Evolutionary conservation across 1,140 invertebrate genomes (phyloP), one percentile per base, ranked within the genome.

Genomic region (Microplitis mediator): DNA sequence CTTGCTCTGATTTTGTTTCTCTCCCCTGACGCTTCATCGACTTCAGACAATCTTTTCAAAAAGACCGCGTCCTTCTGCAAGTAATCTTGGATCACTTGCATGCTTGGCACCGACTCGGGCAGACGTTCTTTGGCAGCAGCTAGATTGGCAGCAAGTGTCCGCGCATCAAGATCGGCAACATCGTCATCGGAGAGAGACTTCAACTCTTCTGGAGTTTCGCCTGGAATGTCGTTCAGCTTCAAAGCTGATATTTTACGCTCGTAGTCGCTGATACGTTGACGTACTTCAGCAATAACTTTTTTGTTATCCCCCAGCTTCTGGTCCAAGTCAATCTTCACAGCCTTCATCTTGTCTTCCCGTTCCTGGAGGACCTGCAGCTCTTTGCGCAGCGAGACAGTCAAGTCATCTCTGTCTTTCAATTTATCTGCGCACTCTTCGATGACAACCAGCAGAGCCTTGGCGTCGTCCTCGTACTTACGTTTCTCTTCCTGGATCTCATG

Each of bases 1-100:
- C 91, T 81, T 23, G 91, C 89, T 14, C 94, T 88, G 84, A 96
- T 92, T 78, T 93, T 90, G 80, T 97, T 94, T 65, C 95, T 89
- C 72, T 92, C 88, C 0, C 88, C 88, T 0, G 94, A 97, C 4
- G 98, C 92, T 69, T 92, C 90, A 60, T 97, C 93, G 0, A 99
- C 82, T 78, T 98, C 95, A 0, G 90, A 88, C 0, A 93, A 91
- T 32, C 95, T 89, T 71, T 91, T 87, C 52, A 97, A 79, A 80
- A 94, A 97, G 0, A 93, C 80, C 36, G 91, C 90, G 76, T 95
- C 92, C 88, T 93, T 93, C 5, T 90, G 88, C 62, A 88, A 88
- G 77, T 91, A 94, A 63, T 93, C 91, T 76, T 91, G 74, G 3
- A 86, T 88, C 32, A 81, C 77, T 16, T 87, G 81, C 81, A 88